Evolutionary conservation across 2,113 vertebrate species (phyloP).

Genomic region (Saguinus midas): DNA sequence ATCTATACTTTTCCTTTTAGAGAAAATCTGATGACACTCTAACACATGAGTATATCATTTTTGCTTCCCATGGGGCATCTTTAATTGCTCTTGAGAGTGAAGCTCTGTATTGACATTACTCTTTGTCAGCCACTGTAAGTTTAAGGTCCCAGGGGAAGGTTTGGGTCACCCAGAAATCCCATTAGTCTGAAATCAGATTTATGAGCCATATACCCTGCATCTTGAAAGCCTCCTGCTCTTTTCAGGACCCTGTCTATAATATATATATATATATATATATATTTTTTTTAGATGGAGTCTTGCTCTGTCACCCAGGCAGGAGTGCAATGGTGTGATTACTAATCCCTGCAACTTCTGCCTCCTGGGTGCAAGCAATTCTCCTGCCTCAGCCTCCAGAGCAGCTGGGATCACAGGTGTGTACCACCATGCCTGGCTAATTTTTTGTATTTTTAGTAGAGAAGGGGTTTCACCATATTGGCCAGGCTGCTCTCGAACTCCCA

Average conservation of each 20-base stretch:
- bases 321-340: no score
- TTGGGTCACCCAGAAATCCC: slow-evolving; percentile 72
- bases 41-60: background rate
- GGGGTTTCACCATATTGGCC: no score
- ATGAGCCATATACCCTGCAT: slow-evolving; percentile 60
- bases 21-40: slow-evolving; percentile 62
- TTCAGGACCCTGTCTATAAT: slow-evolving; percentile 56
- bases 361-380: no score
- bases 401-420: no score
- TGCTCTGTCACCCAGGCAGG: no score
- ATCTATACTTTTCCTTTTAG: slow-evolving; percentile 49
- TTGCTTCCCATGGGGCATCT: slow-evolving; percentile 35
- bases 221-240: slow-evolving; percentile 68
- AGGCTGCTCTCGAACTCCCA: no score
- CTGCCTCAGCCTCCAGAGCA: no score
- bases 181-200: slow-evolving; percentile 79
- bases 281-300: background rate
- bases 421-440: no score
- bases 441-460: no score
- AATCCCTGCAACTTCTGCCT: no score
- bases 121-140: slow-evolving; percentile 15
- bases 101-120: slow-evolving; percentile 57
- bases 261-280: slow-evolving; percentile 32
- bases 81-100: slow-evolving; percentile 49
- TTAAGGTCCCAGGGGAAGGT: slow-evolving; percentile 35